Conservation (phyloP, 1,140 invertebrate species). For the Pectinophora gossypiella region DNA sequence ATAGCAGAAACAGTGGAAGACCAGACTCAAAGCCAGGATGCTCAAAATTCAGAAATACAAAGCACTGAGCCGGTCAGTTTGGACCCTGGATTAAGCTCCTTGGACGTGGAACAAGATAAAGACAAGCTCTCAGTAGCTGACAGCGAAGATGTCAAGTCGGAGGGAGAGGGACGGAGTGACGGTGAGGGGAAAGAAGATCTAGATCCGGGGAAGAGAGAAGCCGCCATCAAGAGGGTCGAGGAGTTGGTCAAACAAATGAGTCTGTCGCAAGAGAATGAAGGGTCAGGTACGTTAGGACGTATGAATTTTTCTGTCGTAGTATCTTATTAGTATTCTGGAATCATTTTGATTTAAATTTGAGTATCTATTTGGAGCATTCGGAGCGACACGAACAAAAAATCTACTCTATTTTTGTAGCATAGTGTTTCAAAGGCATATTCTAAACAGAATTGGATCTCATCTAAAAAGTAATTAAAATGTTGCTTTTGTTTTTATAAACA, state of each 20-base stretch:
- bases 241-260: conserved; percentile 89
- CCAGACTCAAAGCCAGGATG: conserved; percentile 25
- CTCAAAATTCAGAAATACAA: not conserved
- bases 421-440: too few relatives aligned
- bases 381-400: too few relatives aligned
- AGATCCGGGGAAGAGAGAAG: conserved; percentile 40
- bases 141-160: conserved; percentile 34
- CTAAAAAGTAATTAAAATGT: too few relatives aligned
- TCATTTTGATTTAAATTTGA: too few relatives aligned
- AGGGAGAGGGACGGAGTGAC: conserved; percentile 27
- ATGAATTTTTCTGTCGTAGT: too few relatives aligned
- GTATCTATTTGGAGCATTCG: too few relatives aligned
- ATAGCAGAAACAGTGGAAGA: conserved; percentile 87
- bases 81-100: conserved; percentile 51
- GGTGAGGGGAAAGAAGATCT: conserved; percentile 20
- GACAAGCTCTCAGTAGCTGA: conserved; percentile 32
- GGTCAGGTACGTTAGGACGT: not conserved
- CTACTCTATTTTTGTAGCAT: too few relatives aligned
- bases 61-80: conserved; percentile 48
- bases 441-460: too few relatives aligned
- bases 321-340: too few relatives aligned
- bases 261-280: conserved; percentile 80
- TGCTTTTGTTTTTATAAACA: too few relatives aligned
- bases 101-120: conserved; percentile 60
- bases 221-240: conserved; percentile 75